These are phyloP conservation scores for Drosophila athabasca DNA, from an alignment of 1,140 invertebrate genomes.

Conservation along the genomic window DNA sequence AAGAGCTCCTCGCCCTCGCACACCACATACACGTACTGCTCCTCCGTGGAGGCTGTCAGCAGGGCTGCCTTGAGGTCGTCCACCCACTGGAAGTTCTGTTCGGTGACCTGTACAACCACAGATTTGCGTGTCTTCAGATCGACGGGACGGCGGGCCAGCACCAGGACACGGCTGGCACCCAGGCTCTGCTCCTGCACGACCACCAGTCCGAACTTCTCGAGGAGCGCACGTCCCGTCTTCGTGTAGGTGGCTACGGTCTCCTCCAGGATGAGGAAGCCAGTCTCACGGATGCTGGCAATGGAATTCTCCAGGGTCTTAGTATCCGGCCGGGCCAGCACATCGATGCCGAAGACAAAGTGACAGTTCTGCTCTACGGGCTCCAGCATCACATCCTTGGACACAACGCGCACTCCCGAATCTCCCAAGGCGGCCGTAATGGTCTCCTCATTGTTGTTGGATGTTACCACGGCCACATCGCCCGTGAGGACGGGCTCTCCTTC, in stretches of 20 bases:
- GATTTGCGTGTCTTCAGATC: constrained; percentile 72
- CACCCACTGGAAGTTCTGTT: constrained; percentile 92
- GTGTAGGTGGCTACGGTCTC: constrained; percentile 87
- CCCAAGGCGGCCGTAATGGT: constrained; percentile 72
- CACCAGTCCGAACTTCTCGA: constrained; percentile 84
- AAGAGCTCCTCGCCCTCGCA: constrained; percentile 87
- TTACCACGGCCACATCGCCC: constrained; percentile 86
- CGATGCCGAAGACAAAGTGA: constrained; percentile 87
- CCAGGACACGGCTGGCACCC: constrained; percentile 85
- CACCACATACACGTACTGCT: constrained; percentile 89
- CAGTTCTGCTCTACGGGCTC: constrained; percentile 87
- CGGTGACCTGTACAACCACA: constrained; percentile 85
- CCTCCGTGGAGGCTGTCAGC: constrained; percentile 85
- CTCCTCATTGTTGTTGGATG: constrained; percentile 84
- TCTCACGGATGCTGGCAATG: constrained; percentile 86
- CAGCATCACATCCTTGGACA: constrained; percentile 85
- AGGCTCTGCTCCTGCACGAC: constrained; percentile 84
- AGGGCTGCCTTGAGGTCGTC: constrained; percentile 90
- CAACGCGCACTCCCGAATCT: constrained; percentile 85
- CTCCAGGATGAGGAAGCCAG: constrained; percentile 91
- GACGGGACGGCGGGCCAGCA: constrained; percentile 86
- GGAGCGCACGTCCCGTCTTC: constrained; percentile 76
- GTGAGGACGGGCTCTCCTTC: constrained; percentile 88
- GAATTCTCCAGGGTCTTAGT: constrained; percentile 85
- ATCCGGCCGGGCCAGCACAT: constrained; percentile 85